Conservation (phyloP, 2,797 vertebrate genomes). For the Rhabdophis nuchalis region DNA sequence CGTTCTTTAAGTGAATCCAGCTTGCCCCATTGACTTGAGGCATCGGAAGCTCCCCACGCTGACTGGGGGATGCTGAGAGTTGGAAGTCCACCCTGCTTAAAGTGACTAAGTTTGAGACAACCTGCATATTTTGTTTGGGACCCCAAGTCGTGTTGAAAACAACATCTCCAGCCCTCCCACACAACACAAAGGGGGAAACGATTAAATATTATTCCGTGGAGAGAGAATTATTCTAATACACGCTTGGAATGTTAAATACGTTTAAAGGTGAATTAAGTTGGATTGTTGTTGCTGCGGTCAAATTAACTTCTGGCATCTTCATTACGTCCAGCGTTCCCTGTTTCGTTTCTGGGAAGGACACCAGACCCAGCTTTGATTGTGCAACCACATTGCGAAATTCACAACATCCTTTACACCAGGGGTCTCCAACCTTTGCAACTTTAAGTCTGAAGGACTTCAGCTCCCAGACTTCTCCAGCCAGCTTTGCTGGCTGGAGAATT, state of each 20-base stretch:
- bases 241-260: background rate
- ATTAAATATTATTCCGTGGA: background rate
- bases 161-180: background rate
- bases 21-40: background rate
- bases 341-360: background rate
- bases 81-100: background rate
- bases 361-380: background rate
- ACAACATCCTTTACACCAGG: background rate
- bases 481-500: too few relatives aligned
- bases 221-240: background rate
- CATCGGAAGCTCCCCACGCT: rapidly evolving
- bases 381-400: background rate
- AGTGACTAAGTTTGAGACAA: background rate
- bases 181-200: background rate
- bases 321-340: background rate
- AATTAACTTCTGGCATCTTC: background rate
- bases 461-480: background rate
- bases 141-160: background rate
- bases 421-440: background rate
- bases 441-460: background rate
- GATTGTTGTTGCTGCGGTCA: background rate
- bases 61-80: background rate
- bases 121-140: background rate
- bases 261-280: background rate
- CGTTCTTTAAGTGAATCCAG: background rate